phyloP scores from a whole-genome alignment of 1,140 invertebrate species.

The Laodelphax striatellus region DNA sequence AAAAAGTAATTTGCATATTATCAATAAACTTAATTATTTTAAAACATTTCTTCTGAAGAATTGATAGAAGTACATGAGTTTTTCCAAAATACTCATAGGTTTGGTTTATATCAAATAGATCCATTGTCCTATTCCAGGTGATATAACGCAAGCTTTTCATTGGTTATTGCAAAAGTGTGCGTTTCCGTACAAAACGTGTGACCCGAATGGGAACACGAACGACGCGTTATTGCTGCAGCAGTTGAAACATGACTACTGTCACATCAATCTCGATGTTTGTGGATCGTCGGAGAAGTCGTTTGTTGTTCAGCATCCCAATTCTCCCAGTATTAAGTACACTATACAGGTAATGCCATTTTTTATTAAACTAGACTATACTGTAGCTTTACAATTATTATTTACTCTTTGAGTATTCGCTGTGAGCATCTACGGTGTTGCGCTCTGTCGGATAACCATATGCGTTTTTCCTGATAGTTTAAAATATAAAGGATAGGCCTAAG shows the following conservation, averaged over 20 bases:
- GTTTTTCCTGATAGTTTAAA: no score
- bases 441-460: no score
- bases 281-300: slow-evolving; percentile 73
- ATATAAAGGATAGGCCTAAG: no score
- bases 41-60: no score
- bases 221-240: slow-evolving; percentile 67
- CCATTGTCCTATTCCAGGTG: slow-evolving; percentile 23
- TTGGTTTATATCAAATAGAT: no score
- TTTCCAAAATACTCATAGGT: no score
- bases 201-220: slow-evolving; percentile 46
- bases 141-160: slow-evolving; percentile 32
- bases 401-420: no score
- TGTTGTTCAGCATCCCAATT: slow-evolving; percentile 56
- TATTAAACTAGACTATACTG: not conserved
- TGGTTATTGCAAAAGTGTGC: slow-evolving; percentile 79
- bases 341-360: slow-evolving; percentile 32
- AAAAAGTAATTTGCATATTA: no score
- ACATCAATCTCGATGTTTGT: slow-evolving; percentile 79
- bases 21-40: no score
- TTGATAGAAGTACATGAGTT: no score
- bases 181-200: slow-evolving; percentile 76
- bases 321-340: slow-evolving; percentile 60
- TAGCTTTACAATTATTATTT: not conserved
- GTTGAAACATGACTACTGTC: slow-evolving; percentile 82
- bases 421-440: no score